These are phyloP conservation scores for Heliconius congener DNA, from an alignment of 1,140 invertebrate genomes.

Conservation along the genomic window DNA sequence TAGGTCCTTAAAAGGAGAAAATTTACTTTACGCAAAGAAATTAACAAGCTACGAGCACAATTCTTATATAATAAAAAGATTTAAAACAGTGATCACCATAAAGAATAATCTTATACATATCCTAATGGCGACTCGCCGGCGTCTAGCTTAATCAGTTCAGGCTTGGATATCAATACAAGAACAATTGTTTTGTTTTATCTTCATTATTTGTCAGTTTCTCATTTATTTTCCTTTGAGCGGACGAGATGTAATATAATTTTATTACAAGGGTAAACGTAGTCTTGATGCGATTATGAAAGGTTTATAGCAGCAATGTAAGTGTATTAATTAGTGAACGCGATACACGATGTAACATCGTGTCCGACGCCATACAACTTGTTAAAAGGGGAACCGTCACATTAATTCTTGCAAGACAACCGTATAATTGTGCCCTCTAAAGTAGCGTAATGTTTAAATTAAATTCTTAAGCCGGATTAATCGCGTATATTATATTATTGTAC, in stretches of 20 bases:
- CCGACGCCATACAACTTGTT: slow-evolving; percentile 56
- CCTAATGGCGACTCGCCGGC: background rate
- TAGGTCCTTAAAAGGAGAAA: too few species aligned
- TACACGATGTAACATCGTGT: slow-evolving; percentile 40
- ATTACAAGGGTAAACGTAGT: slow-evolving; percentile 3
- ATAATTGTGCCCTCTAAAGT: slow-evolving; percentile 33
- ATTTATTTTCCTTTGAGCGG: background rate
- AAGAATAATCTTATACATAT: too few species aligned
- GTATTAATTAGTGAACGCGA: slow-evolving; percentile 44
- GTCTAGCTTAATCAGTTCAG: background rate
- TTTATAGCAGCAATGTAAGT: slow-evolving; percentile 29
- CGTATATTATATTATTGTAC: too few species aligned
- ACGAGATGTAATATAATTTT: background rate
- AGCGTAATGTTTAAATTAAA: slow-evolving; percentile 12
- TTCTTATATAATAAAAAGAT: too few species aligned
- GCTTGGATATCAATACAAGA: background rate
- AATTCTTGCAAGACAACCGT: slow-evolving; percentile 57
- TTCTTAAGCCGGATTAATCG: background rate
- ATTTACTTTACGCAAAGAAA: too few species aligned
- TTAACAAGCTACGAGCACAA: too few species aligned
- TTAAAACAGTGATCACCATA: too few species aligned
- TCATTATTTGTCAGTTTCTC: background rate
- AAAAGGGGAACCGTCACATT: slow-evolving; percentile 51
- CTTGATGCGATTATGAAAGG: slow-evolving; percentile 28
- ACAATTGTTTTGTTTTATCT: background rate